Evolutionary conservation across 1,140 invertebrate species (phyloP).

Genomic region (Solenopsis invicta): DNA sequence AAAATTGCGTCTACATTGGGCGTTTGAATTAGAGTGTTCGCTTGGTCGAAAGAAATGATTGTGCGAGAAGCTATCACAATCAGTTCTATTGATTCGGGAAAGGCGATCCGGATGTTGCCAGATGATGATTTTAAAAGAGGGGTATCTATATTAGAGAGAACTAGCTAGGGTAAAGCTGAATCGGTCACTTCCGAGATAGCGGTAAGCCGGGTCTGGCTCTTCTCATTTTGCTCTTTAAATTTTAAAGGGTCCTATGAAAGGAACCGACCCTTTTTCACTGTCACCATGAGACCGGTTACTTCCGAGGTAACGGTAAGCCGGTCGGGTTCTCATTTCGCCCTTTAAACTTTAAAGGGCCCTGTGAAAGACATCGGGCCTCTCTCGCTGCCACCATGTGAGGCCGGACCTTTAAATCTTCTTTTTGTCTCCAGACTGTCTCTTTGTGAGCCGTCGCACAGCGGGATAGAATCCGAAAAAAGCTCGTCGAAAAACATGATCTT

Average conservation of each 20-base stretch:
- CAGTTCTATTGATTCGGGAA: slow-evolving; percentile 62
- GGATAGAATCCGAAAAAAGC: neutral
- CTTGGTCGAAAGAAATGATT: neutral
- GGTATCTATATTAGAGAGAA: neutral
- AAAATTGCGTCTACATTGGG: neutral
- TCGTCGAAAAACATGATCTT: neutral
- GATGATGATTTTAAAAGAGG: neutral
- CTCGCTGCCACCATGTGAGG: neutral
- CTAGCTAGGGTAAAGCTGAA: neutral
- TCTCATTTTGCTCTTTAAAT: slow-evolving; percentile 70
- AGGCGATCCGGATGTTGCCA: slow-evolving; percentile 71
- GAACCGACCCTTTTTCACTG: slow-evolving; percentile 3
- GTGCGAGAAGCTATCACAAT: neutral
- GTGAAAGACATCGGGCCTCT: slow-evolving; percentile 47
- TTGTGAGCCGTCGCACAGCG: neutral
- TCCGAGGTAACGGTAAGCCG: too few species aligned
- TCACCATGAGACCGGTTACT: neutral
- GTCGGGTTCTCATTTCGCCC: neutral
- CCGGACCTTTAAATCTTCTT: slow-evolving; percentile 21
- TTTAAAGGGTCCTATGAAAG: slow-evolving; percentile 67
- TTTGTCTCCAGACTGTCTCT: neutral
- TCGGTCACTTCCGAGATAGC: neutral
- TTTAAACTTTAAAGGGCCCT: slow-evolving; percentile 73
- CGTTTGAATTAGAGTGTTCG: neutral
- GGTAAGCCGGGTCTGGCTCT: slow-evolving; percentile 59